Percentiles rank a stretch among this genome's conserved stretches.
Conservation (phyloP, 2,888 invertebrate genomes). For the Coecobrya sp. region DNA sequence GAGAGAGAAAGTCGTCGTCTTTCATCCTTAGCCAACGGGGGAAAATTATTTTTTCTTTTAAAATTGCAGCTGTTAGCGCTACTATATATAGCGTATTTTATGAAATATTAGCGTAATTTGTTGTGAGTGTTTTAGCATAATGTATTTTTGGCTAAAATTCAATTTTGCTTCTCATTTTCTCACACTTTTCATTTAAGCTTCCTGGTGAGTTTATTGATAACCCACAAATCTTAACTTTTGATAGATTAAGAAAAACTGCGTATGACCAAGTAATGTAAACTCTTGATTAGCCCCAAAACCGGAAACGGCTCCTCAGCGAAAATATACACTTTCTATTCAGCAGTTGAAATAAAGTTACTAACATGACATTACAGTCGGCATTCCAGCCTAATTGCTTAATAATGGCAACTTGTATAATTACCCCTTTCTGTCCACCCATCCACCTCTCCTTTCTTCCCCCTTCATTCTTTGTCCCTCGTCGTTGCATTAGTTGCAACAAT, state of each 20-base stretch:
- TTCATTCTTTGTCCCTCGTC: background rate
- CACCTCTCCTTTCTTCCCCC: background rate
- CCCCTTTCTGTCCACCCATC: background rate
- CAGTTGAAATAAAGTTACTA: too few relatives aligned
- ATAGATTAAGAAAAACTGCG: too few relatives aligned
- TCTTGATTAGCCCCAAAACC: constrained; percentile 90
- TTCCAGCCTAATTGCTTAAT: constrained; percentile 53
- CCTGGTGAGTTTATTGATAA: too few relatives aligned
- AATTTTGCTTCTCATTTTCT: too few relatives aligned
- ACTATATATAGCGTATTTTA: background rate
- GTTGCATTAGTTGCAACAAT: background rate
- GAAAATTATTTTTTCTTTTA: constrained; percentile 9
- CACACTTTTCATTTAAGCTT: too few relatives aligned
- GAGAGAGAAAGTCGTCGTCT: background rate
- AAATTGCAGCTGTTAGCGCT: background rate
- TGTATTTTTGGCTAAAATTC: too few relatives aligned
- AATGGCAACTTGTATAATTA: constrained; percentile 52
- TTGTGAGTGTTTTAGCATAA: too few relatives aligned
- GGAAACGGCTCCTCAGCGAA: constrained; percentile 91
- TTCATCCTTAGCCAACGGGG: background rate
- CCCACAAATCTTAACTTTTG: too few relatives aligned
- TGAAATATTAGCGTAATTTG: constrained; percentile 20
- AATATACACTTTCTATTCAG: too few relatives aligned
- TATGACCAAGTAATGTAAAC: too few relatives aligned
- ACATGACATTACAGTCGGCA: constrained; percentile 81